These are phyloP conservation scores for Regulus satrapa DNA, from an alignment of 2,113 vertebrate genomes.

Conservation along the genomic window DNA sequence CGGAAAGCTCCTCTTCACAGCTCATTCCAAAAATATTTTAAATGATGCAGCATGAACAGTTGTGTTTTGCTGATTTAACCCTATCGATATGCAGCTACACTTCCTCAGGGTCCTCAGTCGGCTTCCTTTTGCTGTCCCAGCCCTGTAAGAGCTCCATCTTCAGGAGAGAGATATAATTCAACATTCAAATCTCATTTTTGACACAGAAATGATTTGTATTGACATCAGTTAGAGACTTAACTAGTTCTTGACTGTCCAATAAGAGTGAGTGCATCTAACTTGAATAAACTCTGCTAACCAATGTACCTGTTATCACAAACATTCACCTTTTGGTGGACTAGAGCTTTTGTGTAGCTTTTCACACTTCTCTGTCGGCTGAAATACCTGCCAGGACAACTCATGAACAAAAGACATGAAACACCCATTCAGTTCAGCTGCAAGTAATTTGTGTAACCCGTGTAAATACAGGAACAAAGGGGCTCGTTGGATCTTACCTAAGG, in stretches of 20 bases:
- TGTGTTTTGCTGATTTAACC: not conserved
- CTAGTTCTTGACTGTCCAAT: not conserved
- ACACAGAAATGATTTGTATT: not conserved
- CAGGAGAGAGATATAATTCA: not conserved
- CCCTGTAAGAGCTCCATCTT: not conserved
- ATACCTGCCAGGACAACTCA: not conserved
- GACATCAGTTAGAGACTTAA: not conserved
- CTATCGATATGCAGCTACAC: too few species aligned
- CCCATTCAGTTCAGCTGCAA: not conserved
- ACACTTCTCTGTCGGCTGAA: not conserved
- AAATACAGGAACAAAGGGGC: not conserved
- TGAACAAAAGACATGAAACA: not conserved
- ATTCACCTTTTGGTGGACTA: not conserved
- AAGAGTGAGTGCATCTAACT: not conserved
- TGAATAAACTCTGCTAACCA: not conserved
- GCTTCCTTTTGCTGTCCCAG: not conserved
- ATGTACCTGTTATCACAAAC: not conserved
- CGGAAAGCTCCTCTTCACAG: not conserved
- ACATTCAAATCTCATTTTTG: not conserved
- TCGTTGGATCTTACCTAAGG: accelerated
- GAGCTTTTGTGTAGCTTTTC: not conserved
- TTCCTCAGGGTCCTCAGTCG: accelerated
- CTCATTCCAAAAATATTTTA: not conserved
- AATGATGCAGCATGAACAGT: not conserved
- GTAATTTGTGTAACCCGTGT: not conserved